Conservation (phyloP, 2,113 vertebrate species). For the Dasyurus viverrinus region DNA sequence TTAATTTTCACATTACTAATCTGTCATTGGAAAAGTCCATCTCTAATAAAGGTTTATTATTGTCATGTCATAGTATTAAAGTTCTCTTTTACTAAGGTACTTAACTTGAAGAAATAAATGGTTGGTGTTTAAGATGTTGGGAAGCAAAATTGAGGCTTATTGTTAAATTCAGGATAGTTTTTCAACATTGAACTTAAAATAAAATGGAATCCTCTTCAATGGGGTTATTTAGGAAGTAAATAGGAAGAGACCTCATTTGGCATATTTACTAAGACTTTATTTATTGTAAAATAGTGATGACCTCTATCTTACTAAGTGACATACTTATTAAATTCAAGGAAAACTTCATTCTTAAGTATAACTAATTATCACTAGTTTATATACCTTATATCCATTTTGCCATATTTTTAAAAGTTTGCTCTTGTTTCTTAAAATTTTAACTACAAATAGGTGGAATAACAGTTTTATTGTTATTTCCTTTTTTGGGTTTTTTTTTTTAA, state of each 20-base stretch:
- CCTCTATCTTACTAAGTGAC: neutral
- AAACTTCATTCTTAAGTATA: neutral
- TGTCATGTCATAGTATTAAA: conserved; percentile 65
- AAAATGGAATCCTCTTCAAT: neutral
- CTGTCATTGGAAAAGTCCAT: conserved; percentile 70
- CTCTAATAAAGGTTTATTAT: conserved; percentile 77
- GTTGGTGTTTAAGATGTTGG: conserved; percentile 44
- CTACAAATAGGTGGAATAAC: neutral
- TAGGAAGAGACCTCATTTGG: neutral
- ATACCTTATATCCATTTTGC: neutral
- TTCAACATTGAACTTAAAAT: conserved; percentile 33
- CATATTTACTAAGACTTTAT: neutral
- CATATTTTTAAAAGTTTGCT: neutral
- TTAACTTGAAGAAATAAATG: conserved; percentile 54
- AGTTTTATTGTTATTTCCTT: conserved; percentile 6
- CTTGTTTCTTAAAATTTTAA: neutral
- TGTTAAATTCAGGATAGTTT: conserved; percentile 42
- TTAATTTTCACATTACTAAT: conserved; percentile 64
- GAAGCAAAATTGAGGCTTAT: conserved; percentile 19
- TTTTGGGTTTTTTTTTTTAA: neutral
- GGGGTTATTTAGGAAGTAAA: neutral
- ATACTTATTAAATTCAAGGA: neutral
- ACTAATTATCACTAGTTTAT: neutral
- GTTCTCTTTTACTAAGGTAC: conserved; percentile 62
- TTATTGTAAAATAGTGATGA: conserved; percentile 1